A percentile compares a stretch with the other conserved stretches of the same genome.
These are phyloP conservation scores for Ailurus styani DNA, from an alignment of 2,113 vertebrate species.

Conservation along the genomic window DNA sequence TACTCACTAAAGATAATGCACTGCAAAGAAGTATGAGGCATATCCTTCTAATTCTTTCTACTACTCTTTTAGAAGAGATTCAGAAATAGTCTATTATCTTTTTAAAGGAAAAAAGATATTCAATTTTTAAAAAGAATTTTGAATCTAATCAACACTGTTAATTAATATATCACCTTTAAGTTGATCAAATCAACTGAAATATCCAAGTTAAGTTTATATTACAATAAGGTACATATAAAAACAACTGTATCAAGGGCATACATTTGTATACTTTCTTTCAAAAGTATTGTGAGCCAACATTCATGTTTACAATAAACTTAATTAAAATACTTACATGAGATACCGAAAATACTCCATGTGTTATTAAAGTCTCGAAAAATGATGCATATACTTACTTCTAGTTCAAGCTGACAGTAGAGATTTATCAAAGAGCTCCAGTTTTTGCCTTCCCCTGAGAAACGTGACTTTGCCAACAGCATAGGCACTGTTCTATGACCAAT, in stretches of 20 bases:
- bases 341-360: background rate
- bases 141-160: background rate
- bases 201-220: background rate
- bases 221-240: background rate
- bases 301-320: background rate
- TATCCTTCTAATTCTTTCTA: background rate
- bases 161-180: background rate
- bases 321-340: background rate
- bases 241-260: background rate
- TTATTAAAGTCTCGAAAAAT: constrained; percentile 5
- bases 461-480: constrained; percentile 97
- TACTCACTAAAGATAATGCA: background rate
- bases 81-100: background rate
- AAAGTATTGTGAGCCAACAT: background rate
- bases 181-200: background rate
- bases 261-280: background rate
- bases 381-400: constrained; percentile 86
- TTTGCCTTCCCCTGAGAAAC: constrained; percentile 89
- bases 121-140: constrained; percentile 36
- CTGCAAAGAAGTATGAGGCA: background rate
- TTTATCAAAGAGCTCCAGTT: constrained; percentile 96
- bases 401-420: constrained; percentile 87
- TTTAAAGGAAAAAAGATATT: background rate
- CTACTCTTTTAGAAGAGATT: background rate
- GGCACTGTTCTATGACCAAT: constrained; percentile 95